Base-by-base conservation (phyloP, 2,888 invertebrate genomes). In the Andrena dorsata region DNA sequence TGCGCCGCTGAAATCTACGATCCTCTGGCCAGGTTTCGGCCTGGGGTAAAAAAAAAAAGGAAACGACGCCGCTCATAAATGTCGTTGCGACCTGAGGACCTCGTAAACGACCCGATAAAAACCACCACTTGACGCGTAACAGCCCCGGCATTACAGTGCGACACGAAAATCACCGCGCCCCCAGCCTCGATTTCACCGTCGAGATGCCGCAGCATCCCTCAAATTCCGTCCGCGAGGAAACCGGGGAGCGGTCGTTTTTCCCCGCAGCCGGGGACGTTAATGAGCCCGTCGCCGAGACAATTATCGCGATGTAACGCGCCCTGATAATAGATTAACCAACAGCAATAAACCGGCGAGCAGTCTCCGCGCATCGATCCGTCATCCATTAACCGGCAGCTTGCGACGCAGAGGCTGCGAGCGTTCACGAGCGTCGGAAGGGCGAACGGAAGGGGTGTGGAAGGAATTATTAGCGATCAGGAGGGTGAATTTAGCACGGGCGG, bases 391-490 rank as follows among this genome's bases (percentile, higher is more conserved):
- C 66, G 28, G 53, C 8, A 20, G 16, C 20, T 8, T 30, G 30
- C 30, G 32, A 53, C 66, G 53, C 13, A 32, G 16, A 23, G 30
- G 20, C 28, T 32, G 16, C 56, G 51, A 49, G 30, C 47, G 53
- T 71, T 32, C 41, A 49, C 49, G 64, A 61, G 51, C 23, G 74
- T 32, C 63, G 51, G 82, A 66, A 76, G 58, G 64, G 66, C 32
- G 64, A 63, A n/a, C 28, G 51, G 60, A 47, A 35, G 63, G 75
- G 63, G 65, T 26, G 75, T 10, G 10, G 70, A 81, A 74, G 85
- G 82, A 89, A 88, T 88, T 88, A 90, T 90, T 88, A 88, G 88
- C 88, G 84, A 89, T 88, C 80, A 81, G 65, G 83, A 6, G 64
- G 51, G 82, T 69, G 83, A 84, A 86, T 85, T 86, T 32, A 56